Conservation (phyloP, 2,113 vertebrate genomes). For the Microcebus jonahi region DNA sequence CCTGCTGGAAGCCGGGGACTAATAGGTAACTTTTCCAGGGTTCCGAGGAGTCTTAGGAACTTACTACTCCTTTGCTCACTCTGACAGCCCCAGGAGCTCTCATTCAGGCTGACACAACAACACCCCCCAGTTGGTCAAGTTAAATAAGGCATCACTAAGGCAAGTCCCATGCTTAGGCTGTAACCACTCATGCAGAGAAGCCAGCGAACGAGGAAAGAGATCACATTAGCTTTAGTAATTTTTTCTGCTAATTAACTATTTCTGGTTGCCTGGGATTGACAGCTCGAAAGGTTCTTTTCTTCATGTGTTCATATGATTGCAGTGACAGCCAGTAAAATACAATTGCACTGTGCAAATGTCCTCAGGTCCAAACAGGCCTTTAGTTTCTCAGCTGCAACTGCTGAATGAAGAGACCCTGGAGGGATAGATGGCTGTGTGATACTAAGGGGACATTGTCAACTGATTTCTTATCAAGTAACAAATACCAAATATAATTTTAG, state of each 20-base stretch:
- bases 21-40: slow-evolving; percentile 50
- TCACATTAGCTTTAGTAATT: slow-evolving; percentile 65
- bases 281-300: slow-evolving; percentile 46
- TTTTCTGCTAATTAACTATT: slow-evolving; percentile 77
- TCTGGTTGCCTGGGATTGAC: slow-evolving; percentile 61
- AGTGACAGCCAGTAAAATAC: slow-evolving; percentile 16
- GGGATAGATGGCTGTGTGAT: background rate
- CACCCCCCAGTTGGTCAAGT: slow-evolving; percentile 24
- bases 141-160: slow-evolving; percentile 72
- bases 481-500: background rate
- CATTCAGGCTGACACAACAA: slow-evolving; percentile 50
- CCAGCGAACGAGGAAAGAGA: slow-evolving; percentile 1
- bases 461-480: slow-evolving; percentile 5
- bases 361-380: background rate
- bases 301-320: background rate
- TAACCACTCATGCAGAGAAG: slow-evolving; percentile 62
- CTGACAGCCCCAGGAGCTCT: slow-evolving; percentile 1
- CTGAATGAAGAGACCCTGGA: background rate
- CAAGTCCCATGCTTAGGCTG: background rate
- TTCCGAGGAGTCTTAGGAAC: slow-evolving; percentile 30
- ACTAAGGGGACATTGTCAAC: background rate
- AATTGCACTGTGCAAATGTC: background rate
- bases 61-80: background rate
- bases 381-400: background rate
- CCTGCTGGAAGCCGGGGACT: slow-evolving; percentile 42